Conservation (phyloP, 1,140 invertebrate species). For the Ylistrum balloti region DNA sequence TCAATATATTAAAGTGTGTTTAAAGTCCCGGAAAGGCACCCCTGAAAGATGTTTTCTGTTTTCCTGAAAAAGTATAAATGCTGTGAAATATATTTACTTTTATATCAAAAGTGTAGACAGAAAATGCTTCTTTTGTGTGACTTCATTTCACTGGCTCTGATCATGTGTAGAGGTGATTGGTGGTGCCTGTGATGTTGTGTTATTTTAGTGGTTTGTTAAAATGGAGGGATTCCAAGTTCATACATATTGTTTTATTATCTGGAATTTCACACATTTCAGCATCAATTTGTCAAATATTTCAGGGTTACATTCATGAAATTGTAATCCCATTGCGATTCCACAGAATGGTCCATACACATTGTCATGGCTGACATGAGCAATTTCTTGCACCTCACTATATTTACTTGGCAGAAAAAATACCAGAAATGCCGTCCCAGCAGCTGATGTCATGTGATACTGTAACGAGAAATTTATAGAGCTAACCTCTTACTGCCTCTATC, state of each 20-base stretch:
- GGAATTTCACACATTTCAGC: constrained; percentile 25
- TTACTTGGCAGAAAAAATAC: not conserved
- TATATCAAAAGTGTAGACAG: too few relatives aligned
- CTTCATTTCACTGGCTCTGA: too few relatives aligned
- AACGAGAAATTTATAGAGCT: constrained; percentile 33
- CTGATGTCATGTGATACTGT: not conserved
- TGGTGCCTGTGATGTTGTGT: not conserved
- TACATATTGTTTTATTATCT: not conserved
- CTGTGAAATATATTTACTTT: too few relatives aligned
- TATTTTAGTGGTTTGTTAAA: not conserved
- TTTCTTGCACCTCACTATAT: not conserved
- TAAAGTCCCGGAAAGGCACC: too few relatives aligned
- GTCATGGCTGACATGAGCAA: not conserved
- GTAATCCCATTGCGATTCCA: not conserved
- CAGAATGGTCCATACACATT: not conserved
- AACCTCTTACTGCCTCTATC: not conserved
- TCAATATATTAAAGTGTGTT: too few relatives aligned
- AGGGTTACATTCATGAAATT: constrained; percentile 18
- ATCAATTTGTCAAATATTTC: not conserved
- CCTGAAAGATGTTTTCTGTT: too few relatives aligned
- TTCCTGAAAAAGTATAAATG: too few relatives aligned
- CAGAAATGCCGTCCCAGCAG: not conserved
- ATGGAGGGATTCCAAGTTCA: not conserved
- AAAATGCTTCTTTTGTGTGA: too few relatives aligned
- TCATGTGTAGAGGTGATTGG: not conserved